These are phyloP conservation scores for Leptodactylus fallax DNA, from an alignment of 2,797 vertebrate genomes.

Conservation along the genomic window DNA sequence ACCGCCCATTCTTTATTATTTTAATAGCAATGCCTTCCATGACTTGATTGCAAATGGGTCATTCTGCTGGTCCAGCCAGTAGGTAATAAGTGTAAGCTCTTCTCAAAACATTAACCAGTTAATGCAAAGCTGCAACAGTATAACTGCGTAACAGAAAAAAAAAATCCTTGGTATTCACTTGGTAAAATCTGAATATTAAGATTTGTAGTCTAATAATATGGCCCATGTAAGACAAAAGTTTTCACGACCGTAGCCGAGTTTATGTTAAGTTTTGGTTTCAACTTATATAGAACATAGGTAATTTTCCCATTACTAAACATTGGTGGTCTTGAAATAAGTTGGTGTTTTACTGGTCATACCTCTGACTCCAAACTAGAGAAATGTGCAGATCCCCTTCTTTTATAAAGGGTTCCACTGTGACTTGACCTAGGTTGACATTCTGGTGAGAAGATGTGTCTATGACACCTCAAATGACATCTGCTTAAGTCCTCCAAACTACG, in stretches of 20 bases:
- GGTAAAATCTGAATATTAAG: conserved; percentile 52
- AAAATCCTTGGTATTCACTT: conserved; percentile 46
- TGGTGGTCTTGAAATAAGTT: conserved; percentile 40
- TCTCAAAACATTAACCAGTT: conserved; percentile 52
- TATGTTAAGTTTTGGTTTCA: conserved; percentile 60
- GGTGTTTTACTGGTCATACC: conserved; percentile 77
- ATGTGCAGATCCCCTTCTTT: conserved; percentile 86
- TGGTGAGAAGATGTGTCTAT: conserved; percentile 74
- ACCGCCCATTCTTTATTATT: conserved; percentile 15
- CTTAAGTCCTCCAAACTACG: conserved; percentile 83
- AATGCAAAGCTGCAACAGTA: conserved; percentile 52
- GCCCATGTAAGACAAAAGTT: conserved; percentile 50
- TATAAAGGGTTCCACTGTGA: conserved; percentile 87
- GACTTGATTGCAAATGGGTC: conserved; percentile 46
- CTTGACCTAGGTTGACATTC: conserved; percentile 70
- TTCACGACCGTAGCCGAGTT: conserved; percentile 39
- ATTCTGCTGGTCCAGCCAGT: conserved; percentile 63
- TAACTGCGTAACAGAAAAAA: conserved; percentile 21
- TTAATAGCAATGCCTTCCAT: conserved; percentile 30
- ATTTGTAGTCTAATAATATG: conserved; percentile 51
- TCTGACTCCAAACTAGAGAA: conserved; percentile 88
- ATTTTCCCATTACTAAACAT: conserved; percentile 40
- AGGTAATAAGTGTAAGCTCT: conserved; percentile 38
- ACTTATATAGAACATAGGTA: conserved; percentile 42
- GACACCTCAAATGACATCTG: conserved; percentile 78